Evolutionary conservation across 2,113 vertebrate genomes (phyloP).

Genomic region (Podocnemis expansa): DNA sequence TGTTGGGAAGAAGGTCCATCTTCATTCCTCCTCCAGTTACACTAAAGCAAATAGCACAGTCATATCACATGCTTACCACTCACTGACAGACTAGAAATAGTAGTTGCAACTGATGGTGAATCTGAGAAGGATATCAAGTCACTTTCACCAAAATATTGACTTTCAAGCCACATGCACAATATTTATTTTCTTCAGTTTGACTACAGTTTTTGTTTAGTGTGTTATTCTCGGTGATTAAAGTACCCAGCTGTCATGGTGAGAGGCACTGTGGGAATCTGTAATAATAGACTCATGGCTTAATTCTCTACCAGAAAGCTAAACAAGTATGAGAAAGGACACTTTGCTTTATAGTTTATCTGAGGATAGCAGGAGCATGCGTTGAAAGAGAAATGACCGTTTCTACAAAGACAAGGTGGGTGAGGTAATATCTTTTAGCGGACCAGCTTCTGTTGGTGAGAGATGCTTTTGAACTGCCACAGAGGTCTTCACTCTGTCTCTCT

Average conservation of each 20-base stretch:
- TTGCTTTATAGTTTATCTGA: not conserved
- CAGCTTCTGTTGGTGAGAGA: not conserved
- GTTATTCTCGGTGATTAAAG: conserved; percentile 1
- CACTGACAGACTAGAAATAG: not conserved
- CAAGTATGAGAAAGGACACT: not conserved
- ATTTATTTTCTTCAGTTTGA: not conserved
- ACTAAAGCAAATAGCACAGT: not conserved
- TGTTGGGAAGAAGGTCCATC: conserved; percentile 28
- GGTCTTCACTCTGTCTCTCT: not conserved
- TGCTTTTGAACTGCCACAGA: not conserved
- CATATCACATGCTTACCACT: not conserved
- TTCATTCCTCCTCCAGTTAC: conserved; percentile 17
- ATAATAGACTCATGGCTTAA: not conserved
- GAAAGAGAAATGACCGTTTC: not conserved
- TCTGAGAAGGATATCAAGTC: rapidly evolving
- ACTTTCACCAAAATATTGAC: not conserved
- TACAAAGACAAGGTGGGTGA: not conserved
- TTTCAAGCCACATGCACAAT: not conserved
- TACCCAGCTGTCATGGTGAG: not conserved
- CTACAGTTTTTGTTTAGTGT: not conserved
- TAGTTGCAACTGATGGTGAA: not conserved
- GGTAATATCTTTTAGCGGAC: not conserved
- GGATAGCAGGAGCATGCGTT: not conserved
- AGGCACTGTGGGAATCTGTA: not conserved
- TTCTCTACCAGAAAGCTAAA: not conserved